Conservation (phyloP, 2,113 vertebrate genomes). For the Labeo rohita region DNA sequence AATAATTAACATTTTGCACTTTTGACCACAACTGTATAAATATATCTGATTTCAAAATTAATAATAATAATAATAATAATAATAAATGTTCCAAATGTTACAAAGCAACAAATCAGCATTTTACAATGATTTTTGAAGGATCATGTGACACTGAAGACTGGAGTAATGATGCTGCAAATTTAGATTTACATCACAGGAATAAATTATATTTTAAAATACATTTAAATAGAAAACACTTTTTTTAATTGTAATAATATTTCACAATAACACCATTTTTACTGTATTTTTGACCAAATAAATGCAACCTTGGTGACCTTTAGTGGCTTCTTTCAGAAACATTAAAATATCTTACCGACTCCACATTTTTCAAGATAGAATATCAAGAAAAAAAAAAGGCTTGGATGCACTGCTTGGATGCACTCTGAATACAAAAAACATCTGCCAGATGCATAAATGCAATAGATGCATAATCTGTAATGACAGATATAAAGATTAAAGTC, state of each 20-base stretch:
- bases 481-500: slow-evolving; percentile 1
- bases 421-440: not conserved
- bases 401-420: not conserved
- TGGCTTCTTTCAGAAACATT: not conserved
- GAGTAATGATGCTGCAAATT: not conserved
- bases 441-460: not conserved
- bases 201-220: not conserved
- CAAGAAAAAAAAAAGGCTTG: too few species aligned
- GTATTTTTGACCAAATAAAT: not conserved
- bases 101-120: not conserved
- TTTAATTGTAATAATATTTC: too few species aligned
- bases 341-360: not conserved
- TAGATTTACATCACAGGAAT: too few species aligned
- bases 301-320: not conserved
- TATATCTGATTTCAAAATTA: not conserved
- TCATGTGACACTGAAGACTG: not conserved
- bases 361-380: not conserved
- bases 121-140: not conserved
- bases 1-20: too few species aligned
- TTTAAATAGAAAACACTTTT: too few species aligned
- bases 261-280: not conserved
- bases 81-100: not conserved
- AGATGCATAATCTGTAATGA: not conserved
- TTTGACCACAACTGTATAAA: too few species aligned
- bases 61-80: too few species aligned